Evolutionary conservation across 2,888 invertebrate genomes (phyloP), one percentile per base, ranked within the genome.

Genomic region (Chrysodeixis includens): DNA sequence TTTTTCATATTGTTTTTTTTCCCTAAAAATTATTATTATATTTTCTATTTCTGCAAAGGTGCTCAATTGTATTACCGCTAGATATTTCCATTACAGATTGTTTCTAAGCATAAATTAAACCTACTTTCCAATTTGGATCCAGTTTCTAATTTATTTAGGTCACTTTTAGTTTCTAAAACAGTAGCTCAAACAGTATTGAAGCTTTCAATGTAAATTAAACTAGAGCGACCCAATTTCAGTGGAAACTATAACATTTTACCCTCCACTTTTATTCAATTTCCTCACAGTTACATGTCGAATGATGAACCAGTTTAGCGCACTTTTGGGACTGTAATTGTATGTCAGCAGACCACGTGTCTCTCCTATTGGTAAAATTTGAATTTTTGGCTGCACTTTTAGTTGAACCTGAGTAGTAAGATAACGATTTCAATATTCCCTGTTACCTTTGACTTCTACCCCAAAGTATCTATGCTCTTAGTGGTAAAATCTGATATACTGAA

Each of bases 121-220:
- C 20, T 14, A 52, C n/a, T 56, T 51, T 56, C 22, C 30, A 51
- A 74, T 54, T 20, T 63, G 14, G 44, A 10, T 51, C 55, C 18
- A 44, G 44, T 20, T 53, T 9, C 7, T 56, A 61, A 55, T 65
- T 71, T 53, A 63, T 66, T 51, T 52, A 35, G 18, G 30, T 35
- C 30, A 54, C 16, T 46, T 59, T 53, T 44, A 30, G 54, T 30
- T 46, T 63, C 16, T 58, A 61, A 49, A 58, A 18, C 51, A 26
- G 9, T 14, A 59, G 20, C 16, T 46, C 22, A 49, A 63, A 63
- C 51, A 61, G 58, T 65, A 55, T 70, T 55, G 20, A 62, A 52
- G 56, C 26, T 18, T 56, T 61, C 67, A 10, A 58, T 63, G 18
- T 22, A 44, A 67, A 63, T 78, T 54, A 53, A 57, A 62, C 20